A percentile compares a stretch with the other conserved stretches of the same genome.
These are phyloP conservation scores for Drosophila sordidula DNA, from an alignment of 2,888 invertebrate genomes.

Conservation along the genomic window DNA sequence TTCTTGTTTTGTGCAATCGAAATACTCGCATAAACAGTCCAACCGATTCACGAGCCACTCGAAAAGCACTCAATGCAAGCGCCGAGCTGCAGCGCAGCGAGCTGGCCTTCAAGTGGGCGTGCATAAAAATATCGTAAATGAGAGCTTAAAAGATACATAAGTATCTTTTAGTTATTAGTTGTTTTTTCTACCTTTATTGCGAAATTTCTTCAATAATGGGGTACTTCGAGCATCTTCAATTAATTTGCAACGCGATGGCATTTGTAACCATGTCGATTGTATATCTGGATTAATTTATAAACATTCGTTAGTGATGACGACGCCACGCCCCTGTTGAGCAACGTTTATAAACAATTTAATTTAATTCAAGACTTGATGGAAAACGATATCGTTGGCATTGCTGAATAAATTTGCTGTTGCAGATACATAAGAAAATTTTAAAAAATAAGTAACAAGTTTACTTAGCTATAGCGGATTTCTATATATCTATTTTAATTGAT, in stretches of 20 bases:
- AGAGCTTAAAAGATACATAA: background rate
- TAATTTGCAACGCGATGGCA: background rate
- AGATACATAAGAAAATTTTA: no score
- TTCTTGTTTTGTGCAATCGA: slow-evolving; percentile 25
- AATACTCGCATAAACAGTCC: slow-evolving; percentile 33
- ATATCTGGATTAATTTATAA: slow-evolving; percentile 2
- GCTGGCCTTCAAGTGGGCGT: slow-evolving; percentile 9
- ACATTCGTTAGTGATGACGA: no score
- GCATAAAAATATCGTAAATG: background rate
- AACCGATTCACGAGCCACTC: slow-evolving; percentile 42
- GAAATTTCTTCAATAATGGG: background rate
- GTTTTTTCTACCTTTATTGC: background rate
- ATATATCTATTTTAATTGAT: no score
- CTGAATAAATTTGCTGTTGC: background rate
- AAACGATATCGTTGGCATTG: no score
- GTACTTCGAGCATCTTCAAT: background rate
- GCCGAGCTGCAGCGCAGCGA: background rate
- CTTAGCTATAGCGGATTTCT: background rate
- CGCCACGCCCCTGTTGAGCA: background rate
- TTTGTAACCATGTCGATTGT: background rate
- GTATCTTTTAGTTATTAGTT: background rate
- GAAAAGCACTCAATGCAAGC: slow-evolving; percentile 26
- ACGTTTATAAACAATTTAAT: background rate
- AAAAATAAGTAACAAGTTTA: background rate
- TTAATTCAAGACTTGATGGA: no score